phyloP scores from a whole-genome alignment of 2,888 invertebrate species.

The Acanthosoma haemorrhoidale region DNA sequence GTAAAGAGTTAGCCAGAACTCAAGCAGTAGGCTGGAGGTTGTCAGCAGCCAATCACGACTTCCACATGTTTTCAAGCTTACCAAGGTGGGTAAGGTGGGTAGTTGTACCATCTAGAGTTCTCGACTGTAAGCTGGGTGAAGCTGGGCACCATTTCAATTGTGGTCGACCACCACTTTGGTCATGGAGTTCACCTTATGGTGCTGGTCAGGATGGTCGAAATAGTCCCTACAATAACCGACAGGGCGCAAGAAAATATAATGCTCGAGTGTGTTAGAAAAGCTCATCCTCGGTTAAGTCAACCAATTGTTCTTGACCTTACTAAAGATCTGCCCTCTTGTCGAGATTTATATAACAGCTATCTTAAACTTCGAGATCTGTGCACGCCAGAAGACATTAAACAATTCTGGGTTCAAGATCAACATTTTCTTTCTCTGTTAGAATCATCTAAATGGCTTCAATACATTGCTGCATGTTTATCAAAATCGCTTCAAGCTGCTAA shows the following conservation, averaged over 20 bases:
- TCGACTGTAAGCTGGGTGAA: conserved; percentile 63
- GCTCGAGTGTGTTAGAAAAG: conserved; percentile 63
- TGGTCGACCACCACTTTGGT: conserved; percentile 75
- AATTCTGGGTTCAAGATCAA: conserved; percentile 66
- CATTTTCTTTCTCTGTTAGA: conserved; percentile 73
- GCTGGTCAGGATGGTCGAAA: conserved; percentile 77
- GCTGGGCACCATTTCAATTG: conserved; percentile 69
- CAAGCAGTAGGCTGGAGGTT: conserved; percentile 61
- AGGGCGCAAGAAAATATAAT: conserved; percentile 63
- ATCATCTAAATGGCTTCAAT: conserved; percentile 77
- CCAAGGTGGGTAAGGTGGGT: conserved; percentile 73
- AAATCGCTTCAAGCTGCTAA: conserved; percentile 68
- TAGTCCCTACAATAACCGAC: conserved; percentile 62
- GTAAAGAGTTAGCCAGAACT: conserved; percentile 61
- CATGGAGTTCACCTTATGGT: conserved; percentile 70
- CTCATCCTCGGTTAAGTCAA: conserved; percentile 58
- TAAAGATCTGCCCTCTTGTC: conserved; percentile 56
- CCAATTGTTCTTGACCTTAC: conserved; percentile 63
- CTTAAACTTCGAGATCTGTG: conserved; percentile 69
- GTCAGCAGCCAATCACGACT: conserved; percentile 64
- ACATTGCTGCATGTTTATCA: conserved; percentile 70
- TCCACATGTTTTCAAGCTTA: conserved; percentile 64
- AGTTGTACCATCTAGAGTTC: conserved; percentile 68
- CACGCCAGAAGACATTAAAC: conserved; percentile 54
- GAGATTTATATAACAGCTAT: conserved; percentile 60